These are phyloP conservation scores for Xyrauchen texanus DNA, from an alignment of 2,113 vertebrate genomes.

Conservation along the genomic window DNA sequence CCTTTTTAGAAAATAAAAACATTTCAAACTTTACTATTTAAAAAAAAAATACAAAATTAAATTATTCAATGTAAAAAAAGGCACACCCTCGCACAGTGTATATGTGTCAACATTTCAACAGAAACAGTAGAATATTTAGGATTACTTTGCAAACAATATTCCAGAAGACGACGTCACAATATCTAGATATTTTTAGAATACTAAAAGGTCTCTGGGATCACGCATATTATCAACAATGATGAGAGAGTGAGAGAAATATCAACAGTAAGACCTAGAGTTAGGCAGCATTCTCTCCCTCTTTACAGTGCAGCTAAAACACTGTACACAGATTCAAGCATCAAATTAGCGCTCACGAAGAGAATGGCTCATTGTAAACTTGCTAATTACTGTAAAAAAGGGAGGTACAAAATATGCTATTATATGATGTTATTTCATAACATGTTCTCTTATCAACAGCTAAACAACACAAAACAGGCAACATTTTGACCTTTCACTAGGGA, in stretches of 20 bases:
- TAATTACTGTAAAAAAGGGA: slow-evolving; percentile 69
- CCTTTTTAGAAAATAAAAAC: slow-evolving; percentile 69
- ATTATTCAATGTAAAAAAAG: slow-evolving; percentile 81
- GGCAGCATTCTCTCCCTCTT: slow-evolving; percentile 17
- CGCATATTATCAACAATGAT: slow-evolving; percentile 25
- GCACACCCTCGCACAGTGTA: slow-evolving; percentile 96
- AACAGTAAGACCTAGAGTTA: slow-evolving; percentile 10
- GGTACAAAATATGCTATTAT: slow-evolving; percentile 79
- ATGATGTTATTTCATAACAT: slow-evolving; percentile 55
- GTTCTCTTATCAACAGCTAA: slow-evolving; percentile 59
- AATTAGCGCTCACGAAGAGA: slow-evolving; percentile 59
- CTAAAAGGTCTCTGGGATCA: slow-evolving; percentile 39
- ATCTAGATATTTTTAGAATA: slow-evolving; percentile 47
- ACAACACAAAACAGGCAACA: slow-evolving; percentile 63
- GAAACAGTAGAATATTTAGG: slow-evolving; percentile 77
- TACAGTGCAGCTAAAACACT: slow-evolving; percentile 30
- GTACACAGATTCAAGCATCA: slow-evolving; percentile 30
- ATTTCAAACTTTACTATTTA: slow-evolving; percentile 61
- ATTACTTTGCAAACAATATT: slow-evolving; percentile 62
- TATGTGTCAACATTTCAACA: slow-evolving; percentile 62
- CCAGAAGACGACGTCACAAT: slow-evolving; percentile 55
- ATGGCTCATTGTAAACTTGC: slow-evolving; percentile 58
- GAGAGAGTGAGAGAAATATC: slow-evolving; percentile 3
- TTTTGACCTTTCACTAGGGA: slow-evolving; percentile 62
- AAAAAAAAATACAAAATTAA: slow-evolving; percentile 81